Evolutionary conservation across 1,140 invertebrate species (phyloP).

Genomic region (Drosophila nigrodunni): DNA sequence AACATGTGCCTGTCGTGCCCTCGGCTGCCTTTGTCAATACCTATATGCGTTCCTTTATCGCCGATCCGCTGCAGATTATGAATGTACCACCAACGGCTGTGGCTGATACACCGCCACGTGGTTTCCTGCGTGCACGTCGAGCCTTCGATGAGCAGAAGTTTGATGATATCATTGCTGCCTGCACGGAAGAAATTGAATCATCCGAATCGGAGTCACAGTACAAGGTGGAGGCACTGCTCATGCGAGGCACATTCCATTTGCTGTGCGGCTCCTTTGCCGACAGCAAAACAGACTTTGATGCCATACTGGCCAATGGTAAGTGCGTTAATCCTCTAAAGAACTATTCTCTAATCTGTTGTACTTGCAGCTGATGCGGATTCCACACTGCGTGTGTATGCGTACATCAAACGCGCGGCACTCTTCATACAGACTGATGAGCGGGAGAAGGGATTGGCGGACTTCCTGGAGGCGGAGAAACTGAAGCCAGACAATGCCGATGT

Average conservation of each 20-base stretch:
- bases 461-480: conserved; percentile 90
- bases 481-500: conserved; percentile 93
- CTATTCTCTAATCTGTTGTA: not conserved
- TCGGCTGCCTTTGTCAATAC: conserved; percentile 93
- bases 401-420: conserved; percentile 95
- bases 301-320: conserved; percentile 87
- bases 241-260: conserved; percentile 93
- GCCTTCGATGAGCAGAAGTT: conserved; percentile 90
- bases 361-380: conserved; percentile 85
- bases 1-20: conserved; percentile 90
- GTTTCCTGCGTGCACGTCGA: conserved; percentile 88
- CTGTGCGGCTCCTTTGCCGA: conserved; percentile 90
- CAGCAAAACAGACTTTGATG: conserved; percentile 90
- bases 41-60: conserved; percentile 93
- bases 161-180: conserved; percentile 91
- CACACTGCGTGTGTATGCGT: conserved; percentile 91
- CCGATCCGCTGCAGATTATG: conserved; percentile 88
- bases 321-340: not conserved
- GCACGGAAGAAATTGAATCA: conserved; percentile 92
- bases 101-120: conserved; percentile 84
- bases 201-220: conserved; percentile 86
- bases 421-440: conserved; percentile 91
- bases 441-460: conserved; percentile 91
- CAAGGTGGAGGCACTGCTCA: conserved; percentile 89
- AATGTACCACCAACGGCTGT: conserved; percentile 37